phyloP scores from a whole-genome alignment of 1,140 invertebrate species.

The Drosophila auraria region DNA sequence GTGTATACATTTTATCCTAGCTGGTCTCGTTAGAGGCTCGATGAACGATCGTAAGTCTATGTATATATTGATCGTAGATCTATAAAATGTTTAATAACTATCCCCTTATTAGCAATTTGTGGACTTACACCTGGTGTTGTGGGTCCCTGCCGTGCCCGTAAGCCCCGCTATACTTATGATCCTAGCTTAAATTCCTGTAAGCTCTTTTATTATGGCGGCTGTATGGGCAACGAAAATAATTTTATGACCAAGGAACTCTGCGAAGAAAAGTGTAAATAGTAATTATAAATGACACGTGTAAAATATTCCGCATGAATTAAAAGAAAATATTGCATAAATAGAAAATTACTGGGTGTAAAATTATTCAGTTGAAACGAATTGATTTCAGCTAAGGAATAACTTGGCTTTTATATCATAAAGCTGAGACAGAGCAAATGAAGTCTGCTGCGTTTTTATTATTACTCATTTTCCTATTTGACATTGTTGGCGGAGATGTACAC shows the following conservation, averaged over 20 bases:
- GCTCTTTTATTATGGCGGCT: slow-evolving; percentile 91
- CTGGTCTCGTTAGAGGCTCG: neutral
- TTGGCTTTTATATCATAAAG: too few species aligned
- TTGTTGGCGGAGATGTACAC: too few species aligned
- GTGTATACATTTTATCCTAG: neutral
- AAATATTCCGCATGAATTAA: neutral
- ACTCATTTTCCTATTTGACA: too few species aligned
- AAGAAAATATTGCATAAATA: neutral
- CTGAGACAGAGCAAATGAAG: too few species aligned
- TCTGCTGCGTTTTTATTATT: too few species aligned
- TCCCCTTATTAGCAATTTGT: neutral
- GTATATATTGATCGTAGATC: neutral
- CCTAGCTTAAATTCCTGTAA: slow-evolving; percentile 88
- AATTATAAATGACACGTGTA: neutral
- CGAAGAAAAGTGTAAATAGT: neutral
- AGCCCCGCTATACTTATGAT: slow-evolving; percentile 93
- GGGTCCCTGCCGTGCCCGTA: neutral
- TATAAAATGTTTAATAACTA: neutral
- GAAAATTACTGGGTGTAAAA: too few species aligned
- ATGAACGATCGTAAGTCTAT: slow-evolving; percentile 1
- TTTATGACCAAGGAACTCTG: slow-evolving; percentile 85
- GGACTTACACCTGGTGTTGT: neutral
- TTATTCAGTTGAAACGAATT: too few species aligned
- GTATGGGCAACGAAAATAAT: slow-evolving; percentile 94
- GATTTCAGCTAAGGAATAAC: too few species aligned